These are phyloP conservation scores for Gallinago stenura DNA, from an alignment of 2,797 vertebrate species.

Conservation along the genomic window DNA sequence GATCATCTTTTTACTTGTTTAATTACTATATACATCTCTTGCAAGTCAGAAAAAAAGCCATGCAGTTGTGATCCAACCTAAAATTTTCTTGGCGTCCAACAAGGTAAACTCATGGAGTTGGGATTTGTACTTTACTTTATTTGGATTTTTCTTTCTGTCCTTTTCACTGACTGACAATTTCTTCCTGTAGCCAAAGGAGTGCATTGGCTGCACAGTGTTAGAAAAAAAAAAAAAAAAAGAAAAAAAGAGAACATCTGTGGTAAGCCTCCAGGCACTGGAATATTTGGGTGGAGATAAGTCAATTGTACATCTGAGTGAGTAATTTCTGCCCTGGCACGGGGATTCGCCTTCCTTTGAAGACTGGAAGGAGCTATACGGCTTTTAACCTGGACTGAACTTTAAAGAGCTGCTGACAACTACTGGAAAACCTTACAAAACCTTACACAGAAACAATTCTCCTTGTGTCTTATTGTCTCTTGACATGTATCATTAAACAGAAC, in stretches of 20 bases:
- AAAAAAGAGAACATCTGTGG: not conserved
- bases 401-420: not conserved
- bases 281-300: constrained; percentile 52
- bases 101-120: not conserved
- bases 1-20: not conserved
- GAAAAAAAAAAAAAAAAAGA: not conserved
- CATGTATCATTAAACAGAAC: not conserved
- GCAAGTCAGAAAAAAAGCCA: not conserved
- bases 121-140: not conserved
- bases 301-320: constrained; percentile 26
- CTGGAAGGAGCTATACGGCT: not conserved
- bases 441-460: not conserved
- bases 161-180: not conserved
- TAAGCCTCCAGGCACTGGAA: constrained; percentile 4
- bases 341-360: constrained; percentile 12
- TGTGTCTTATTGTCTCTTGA: not conserved
- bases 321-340: constrained; percentile 38
- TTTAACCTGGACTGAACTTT: constrained; percentile 53
- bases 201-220: not conserved
- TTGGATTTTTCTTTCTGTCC: not conserved
- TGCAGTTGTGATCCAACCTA: not conserved
- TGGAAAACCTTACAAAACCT: constrained; percentile 35
- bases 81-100: not conserved
- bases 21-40: not conserved
- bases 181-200: not conserved